Base-by-base conservation (phyloP, 2,797 vertebrate genomes). In the Rhynchonycteris naso region DNA sequence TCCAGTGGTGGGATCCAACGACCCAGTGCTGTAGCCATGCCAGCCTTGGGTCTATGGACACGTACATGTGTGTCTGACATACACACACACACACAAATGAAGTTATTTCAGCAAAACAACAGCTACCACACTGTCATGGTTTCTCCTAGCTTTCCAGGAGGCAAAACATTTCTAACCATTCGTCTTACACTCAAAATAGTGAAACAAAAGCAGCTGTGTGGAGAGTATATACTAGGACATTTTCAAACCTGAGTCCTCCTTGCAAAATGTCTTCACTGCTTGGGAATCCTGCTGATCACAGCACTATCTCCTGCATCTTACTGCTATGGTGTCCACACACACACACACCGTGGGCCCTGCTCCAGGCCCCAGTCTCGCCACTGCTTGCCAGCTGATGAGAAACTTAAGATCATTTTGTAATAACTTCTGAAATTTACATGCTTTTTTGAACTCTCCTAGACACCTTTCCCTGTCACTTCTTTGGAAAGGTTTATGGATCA, bases 401-500 rank as follows among this genome's bases (percentile, higher is more conserved):
- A 69, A 78, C 84, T 79, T 52, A 1, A 50, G 33, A 69, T 88
- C 69, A 50, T 94, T 79, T 90, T 95, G 92, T 85, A 89, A 26
- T 75, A 80, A 88, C 54, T 91, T 88, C 71, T 88, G 88, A 84
- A 75, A 92, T 92, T 74, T 75, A 95, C 71, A 75, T 83, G 68
- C 71, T 92, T 58, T 95, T 91, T 87, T 92, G 91, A 96, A 92
- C 81, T 75, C 68, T 92, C 33, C 35, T 26, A 82, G 93, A 89
- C 66, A 87, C 76, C 68, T 91, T 75, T 90, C 72, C 30, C 52
- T n/a, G 71, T 75, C 88, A 74, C 52, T 63, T 88, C 65, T 93
- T 71, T 95, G 92, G 91, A 86, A 81, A 96, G 61, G 54, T 65
- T 83, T 43, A 88, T 21, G 19, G 88, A 71, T 81, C 59, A 56